These are phyloP conservation scores for Holothuria leucospilota DNA, from an alignment of 53 echinoderm and acorn worm species.

Conservation along the genomic window DNA sequence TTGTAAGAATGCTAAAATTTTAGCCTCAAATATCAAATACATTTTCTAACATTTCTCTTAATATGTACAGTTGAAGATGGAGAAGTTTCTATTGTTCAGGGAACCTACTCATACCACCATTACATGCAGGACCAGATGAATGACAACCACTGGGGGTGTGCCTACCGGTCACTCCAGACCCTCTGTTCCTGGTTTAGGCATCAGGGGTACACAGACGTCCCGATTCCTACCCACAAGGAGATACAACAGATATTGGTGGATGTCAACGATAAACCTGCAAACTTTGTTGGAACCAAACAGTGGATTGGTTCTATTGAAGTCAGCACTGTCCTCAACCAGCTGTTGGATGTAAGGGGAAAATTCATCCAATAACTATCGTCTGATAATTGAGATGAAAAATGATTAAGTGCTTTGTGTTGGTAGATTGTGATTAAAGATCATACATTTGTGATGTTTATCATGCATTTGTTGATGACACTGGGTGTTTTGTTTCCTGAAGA, in stretches of 20 bases:
- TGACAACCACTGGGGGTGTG: constrained; percentile 97
- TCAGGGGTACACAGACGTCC: constrained; percentile 80
- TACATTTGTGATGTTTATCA: too few species aligned
- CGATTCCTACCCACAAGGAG: constrained; percentile 86
- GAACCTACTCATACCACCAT: constrained; percentile 93
- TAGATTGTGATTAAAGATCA: too few species aligned
- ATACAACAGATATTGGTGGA: constrained; percentile 95
- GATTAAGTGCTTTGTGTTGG: too few species aligned
- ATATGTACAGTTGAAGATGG: constrained; percentile 68
- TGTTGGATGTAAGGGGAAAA: constrained; percentile 73
- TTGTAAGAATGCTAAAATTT: background rate
- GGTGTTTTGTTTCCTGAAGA: too few species aligned
- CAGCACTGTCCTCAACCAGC: constrained; percentile 88
- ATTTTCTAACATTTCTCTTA: background rate
- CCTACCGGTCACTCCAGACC: constrained; percentile 93
- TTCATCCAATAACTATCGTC: too few species aligned
- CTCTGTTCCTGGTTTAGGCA: constrained; percentile 88
- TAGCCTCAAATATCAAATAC: too few species aligned
- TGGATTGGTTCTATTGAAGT: constrained; percentile 99
- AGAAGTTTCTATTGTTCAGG: constrained; percentile 73
- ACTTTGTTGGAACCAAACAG: constrained; percentile 89
- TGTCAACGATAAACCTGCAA: constrained; percentile 85
- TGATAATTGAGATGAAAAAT: too few species aligned
- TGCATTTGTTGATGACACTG: too few species aligned
- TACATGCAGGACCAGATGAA: constrained; percentile 96